Evolutionary conservation across 2,888 invertebrate species (phyloP).

Genomic region (Caenorhabditis parvicauda): DNA sequence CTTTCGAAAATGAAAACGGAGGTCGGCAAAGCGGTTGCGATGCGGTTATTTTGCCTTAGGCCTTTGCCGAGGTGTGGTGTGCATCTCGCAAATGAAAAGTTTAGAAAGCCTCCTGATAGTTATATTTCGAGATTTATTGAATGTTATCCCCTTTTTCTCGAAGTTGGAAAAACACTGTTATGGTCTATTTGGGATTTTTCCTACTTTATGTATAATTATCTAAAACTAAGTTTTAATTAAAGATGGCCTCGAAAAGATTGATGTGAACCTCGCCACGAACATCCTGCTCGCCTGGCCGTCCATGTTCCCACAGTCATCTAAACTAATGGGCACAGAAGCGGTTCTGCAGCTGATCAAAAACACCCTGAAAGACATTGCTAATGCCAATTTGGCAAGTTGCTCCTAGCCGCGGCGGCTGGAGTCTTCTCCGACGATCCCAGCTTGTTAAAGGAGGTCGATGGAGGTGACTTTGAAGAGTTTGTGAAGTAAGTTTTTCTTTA

Average conservation of each 20-base stretch:
- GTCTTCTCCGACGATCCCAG: slow-evolving; percentile 9
- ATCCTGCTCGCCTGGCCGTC: slow-evolving; percentile 34
- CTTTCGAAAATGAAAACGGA: too few species aligned
- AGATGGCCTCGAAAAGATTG: too few species aligned
- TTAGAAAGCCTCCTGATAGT: too few species aligned
- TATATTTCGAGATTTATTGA: too few species aligned
- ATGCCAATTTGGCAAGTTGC: slow-evolving; percentile 12
- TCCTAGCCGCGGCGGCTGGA: slow-evolving; percentile 12
- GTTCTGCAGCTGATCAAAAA: slow-evolving; percentile 7
- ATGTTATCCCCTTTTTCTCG: too few species aligned
- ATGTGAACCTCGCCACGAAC: too few species aligned
- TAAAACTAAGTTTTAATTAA: too few species aligned
- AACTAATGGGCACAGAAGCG: slow-evolving; percentile 20
- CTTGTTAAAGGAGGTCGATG: slow-evolving; percentile 9
- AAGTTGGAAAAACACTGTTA: background rate
- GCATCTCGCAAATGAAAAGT: too few species aligned
- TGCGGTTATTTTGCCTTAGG: too few species aligned
- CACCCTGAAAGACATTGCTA: background rate
- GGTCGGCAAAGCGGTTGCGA: too few species aligned
- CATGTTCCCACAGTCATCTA: slow-evolving; percentile 22
- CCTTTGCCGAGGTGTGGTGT: too few species aligned
- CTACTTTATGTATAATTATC: too few species aligned
- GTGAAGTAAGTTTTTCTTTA: slow-evolving; percentile 6
- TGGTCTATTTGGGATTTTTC: background rate
- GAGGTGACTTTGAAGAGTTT: slow-evolving; percentile 13